A percentile compares a stretch with the other conserved stretches of the same genome.
Conservation (phyloP, 2,888 invertebrate species). For the Acleris holmiana region DNA sequence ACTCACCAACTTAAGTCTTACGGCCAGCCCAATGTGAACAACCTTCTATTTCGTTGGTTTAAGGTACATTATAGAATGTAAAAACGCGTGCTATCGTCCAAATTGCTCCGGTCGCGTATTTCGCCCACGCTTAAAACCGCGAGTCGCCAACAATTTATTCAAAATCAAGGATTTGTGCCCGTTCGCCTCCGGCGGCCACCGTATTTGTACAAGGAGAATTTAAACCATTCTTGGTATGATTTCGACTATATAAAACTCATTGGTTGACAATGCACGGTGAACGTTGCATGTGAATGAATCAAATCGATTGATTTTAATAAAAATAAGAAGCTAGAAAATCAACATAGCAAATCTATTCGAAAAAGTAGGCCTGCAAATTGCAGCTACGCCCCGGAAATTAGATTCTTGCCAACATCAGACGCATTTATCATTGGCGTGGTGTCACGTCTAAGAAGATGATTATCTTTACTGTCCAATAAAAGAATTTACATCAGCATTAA, state of each 20-base stretch:
- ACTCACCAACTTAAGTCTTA: conserved; percentile 52
- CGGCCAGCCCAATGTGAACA: conserved; percentile 45
- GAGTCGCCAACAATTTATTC: conserved; percentile 70
- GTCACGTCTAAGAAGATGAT: conserved; percentile 39
- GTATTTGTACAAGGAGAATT: conserved; percentile 41
- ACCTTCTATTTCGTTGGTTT: conserved; percentile 51
- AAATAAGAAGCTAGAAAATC: conserved; percentile 24
- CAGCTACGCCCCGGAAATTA: conserved; percentile 32
- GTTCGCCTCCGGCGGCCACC: conserved; percentile 51
- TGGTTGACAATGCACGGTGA: conserved; percentile 17
- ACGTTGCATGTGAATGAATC: conserved; percentile 15
- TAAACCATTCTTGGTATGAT: conserved; percentile 42
- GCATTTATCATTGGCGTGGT: conserved; percentile 31
- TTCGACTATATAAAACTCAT: conserved; percentile 31
- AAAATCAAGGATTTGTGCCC: conserved; percentile 73
- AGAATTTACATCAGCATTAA: conserved; percentile 56
- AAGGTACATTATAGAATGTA: conserved; percentile 60
- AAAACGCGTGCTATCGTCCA: conserved; percentile 46
- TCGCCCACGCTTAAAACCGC: conserved; percentile 71
- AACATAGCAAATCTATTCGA: conserved; percentile 23
- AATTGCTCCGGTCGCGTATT: conserved; percentile 61
- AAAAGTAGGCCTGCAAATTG: conserved; percentile 34
- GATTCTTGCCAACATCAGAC: conserved; percentile 27
- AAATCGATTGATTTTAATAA: conserved; percentile 31
- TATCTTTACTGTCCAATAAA: conserved; percentile 58